These are phyloP conservation scores for Belonocnema kinseyi DNA, from an alignment of 1,140 invertebrate species.

Conservation along the genomic window DNA sequence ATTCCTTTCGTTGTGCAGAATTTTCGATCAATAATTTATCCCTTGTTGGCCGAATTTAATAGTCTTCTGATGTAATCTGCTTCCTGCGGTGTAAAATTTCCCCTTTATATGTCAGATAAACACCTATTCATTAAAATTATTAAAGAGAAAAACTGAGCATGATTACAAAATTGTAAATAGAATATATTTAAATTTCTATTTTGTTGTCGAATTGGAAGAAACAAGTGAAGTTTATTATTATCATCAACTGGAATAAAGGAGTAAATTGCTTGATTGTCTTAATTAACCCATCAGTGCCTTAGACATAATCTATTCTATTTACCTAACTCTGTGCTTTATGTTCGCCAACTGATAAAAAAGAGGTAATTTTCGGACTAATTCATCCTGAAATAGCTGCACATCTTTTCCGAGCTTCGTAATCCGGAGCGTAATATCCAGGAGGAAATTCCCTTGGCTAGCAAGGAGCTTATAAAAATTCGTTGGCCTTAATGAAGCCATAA, in stretches of 20 bases:
- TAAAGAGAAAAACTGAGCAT: no score
- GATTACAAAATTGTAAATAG: no score
- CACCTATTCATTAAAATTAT: no score
- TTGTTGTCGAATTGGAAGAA: no score
- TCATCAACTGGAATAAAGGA: no score
- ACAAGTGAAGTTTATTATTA: no score
- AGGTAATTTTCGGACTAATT: slow-evolving; percentile 14
- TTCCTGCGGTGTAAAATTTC: background rate
- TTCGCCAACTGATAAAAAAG: slow-evolving; percentile 1
- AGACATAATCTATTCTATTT: slow-evolving; percentile 16
- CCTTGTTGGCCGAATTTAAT: slow-evolving; percentile 19
- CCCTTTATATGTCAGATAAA: background rate
- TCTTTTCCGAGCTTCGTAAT: slow-evolving; percentile 15
- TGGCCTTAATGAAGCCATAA: slow-evolving; percentile 60
- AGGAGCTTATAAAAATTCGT: slow-evolving; percentile 58
- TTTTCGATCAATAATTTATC: slow-evolving; percentile 12
- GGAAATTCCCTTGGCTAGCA: slow-evolving; percentile 4
- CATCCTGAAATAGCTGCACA: slow-evolving; percentile 14
- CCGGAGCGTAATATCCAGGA: slow-evolving; percentile 19
- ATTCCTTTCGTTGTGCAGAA: slow-evolving; percentile 15
- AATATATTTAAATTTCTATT: no score
- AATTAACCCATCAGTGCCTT: background rate
- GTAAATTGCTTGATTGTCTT: no score
- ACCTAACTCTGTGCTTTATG: background rate
- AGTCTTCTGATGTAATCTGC: background rate